Conservation (phyloP, 2,113 vertebrate species). For the Ptychochromis oligacanthus region DNA sequence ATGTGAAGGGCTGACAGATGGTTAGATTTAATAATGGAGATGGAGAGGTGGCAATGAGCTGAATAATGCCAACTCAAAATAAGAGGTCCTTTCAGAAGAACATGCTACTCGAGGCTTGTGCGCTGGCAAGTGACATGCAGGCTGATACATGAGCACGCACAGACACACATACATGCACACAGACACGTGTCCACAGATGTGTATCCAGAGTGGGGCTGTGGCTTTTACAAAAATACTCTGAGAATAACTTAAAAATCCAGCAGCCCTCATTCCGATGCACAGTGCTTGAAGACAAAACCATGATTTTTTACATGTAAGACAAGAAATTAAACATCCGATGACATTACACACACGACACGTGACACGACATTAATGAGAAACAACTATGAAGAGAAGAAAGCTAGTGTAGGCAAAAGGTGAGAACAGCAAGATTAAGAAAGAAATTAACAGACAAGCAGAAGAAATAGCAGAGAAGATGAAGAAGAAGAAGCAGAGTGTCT, state of each 20-base stretch:
- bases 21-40: constrained; percentile 57
- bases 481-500: background rate
- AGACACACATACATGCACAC: background rate
- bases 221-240: background rate
- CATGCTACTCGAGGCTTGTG: constrained; percentile 10
- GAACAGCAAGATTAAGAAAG: background rate
- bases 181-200: background rate
- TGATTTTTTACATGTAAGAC: background rate
- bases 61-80: constrained; percentile 48
- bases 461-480: background rate
- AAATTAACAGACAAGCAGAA: background rate
- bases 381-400: background rate
- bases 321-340: background rate
- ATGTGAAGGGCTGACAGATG: constrained; percentile 53
- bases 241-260: background rate
- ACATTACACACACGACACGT: background rate
- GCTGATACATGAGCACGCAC: background rate
- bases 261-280: background rate
- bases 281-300: background rate
- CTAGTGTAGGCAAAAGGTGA: background rate
- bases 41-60: constrained; percentile 46
- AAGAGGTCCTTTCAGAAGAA: constrained; percentile 36
- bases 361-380: background rate
- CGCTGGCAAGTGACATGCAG: background rate
- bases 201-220: background rate